Evolutionary conservation across 2,888 invertebrate species (phyloP), one percentile per base, ranked within the genome.

Genomic region (Capitulum mitella): DNA sequence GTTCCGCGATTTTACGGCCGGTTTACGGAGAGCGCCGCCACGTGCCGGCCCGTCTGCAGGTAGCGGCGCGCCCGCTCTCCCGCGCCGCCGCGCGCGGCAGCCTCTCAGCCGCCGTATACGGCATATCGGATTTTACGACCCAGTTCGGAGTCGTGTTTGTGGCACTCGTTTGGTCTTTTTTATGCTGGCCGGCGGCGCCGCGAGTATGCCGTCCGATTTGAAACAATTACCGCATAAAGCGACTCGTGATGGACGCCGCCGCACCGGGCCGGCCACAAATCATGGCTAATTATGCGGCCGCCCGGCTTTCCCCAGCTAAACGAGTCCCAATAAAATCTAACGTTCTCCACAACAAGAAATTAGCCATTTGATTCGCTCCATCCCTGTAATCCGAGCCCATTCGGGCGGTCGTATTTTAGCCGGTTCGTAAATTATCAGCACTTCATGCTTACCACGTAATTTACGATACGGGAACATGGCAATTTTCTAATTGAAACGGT

Each of bases 351-450:
- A 64, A 64, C 64, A 64, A 64, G 64, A 64, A 64, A 64, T 64
- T 34, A 64, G 64, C 64, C 64, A 64, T 64, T 64, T 64, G 64
- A 64, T 64, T 64, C 64, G 64, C 34, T 34, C 64, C 64, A 19
- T 64, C 64, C 64, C 64, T 64, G 64, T 64, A 64, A 64, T 64
- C 64, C 64, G 64, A 64, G 64, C 64, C 64, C 64, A 64, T 64
- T 64, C 64, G 12, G 64, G 34, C 34, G 26, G 8, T 26, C 64
- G 26, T 64, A 64, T 64, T 64, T 64, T 64, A 64, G 64, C 64
- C 34, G 64, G 29, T 64, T 64, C 64, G 64, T 64, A 64, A 64
- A 64, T 64, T 64, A 64, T 64, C 64, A 64, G 64, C 64, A 64
- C 64, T 64, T 64, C 64, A 64, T 64, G 64, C 64, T 64, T 64